Percentiles rank a stretch among this genome's conserved stretches.
These are phyloP conservation scores for Ectropis grisescens DNA, from an alignment of 1,140 invertebrate species.

Conservation along the genomic window DNA sequence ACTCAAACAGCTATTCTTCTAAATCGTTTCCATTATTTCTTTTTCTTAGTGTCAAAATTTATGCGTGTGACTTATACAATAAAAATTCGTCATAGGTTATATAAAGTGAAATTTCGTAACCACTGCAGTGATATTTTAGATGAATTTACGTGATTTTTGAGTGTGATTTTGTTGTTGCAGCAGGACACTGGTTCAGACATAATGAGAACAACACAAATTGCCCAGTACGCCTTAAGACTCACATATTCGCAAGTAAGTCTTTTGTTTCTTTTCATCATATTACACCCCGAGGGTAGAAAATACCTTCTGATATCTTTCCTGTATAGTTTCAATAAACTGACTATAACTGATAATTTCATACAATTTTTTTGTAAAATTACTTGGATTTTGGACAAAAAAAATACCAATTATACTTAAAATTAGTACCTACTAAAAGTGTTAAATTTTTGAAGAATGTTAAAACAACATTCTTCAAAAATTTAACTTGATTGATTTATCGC, in stretches of 20 bases:
- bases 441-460: no score
- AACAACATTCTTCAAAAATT: no score
- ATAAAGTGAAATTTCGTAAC: conserved; percentile 16
- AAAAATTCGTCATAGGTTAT: conserved; percentile 34
- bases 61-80: conserved; percentile 5
- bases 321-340: no score
- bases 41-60: conserved; percentile 1
- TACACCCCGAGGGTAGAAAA: no score
- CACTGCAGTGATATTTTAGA: conserved; percentile 17
- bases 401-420: no score
- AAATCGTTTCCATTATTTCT: background rate
- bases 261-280: conserved; percentile 4
- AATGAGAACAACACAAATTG: conserved; percentile 61
- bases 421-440: no score
- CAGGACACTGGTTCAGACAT: conserved; percentile 33
- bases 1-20: background rate
- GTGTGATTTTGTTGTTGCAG: conserved; percentile 41
- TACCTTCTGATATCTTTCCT: no score
- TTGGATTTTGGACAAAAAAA: no score
- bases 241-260: conserved; percentile 61
- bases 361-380: no score
- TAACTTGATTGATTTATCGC: no score
- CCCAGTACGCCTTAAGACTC: conserved; percentile 57
- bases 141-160: conserved; percentile 26
- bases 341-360: no score